A percentile compares a stretch with the other conserved stretches of the same genome.
phyloP scores from a whole-genome alignment of 2,888 invertebrate species.

The Gerris lacustris region DNA sequence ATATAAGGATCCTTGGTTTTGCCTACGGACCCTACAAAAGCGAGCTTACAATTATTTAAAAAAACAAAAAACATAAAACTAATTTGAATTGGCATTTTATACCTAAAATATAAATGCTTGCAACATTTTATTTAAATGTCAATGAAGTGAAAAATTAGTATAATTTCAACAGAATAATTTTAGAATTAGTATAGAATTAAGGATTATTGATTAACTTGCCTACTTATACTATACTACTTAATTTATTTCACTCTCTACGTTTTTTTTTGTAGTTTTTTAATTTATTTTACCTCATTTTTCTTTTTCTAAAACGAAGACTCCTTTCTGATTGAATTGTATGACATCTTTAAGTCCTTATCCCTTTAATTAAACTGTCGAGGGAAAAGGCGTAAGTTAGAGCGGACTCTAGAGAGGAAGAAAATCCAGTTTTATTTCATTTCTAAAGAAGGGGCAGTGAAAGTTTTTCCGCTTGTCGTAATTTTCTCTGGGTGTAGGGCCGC shows the following conservation, averaged over 20 bases:
- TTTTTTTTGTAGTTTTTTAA: background rate
- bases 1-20: too few species aligned
- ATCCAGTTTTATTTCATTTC: too few species aligned
- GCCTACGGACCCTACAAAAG: too few species aligned
- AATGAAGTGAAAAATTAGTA: background rate
- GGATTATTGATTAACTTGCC: background rate
- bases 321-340: background rate
- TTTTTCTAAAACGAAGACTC: background rate
- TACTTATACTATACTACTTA: too few species aligned
- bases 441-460: background rate
- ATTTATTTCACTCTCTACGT: too few species aligned
- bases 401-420: too few species aligned
- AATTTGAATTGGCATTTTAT: too few species aligned
- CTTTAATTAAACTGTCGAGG: constrained; percentile 2
- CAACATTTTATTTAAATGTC: background rate
- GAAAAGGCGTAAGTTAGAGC: too few species aligned
- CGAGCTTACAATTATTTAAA: too few species aligned
- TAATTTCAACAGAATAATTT: background rate
- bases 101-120: background rate
- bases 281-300: background rate
- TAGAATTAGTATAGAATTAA: background rate
- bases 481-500: background rate
- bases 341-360: background rate
- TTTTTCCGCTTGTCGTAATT: background rate
- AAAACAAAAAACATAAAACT: too few species aligned